Percentiles rank a stretch among this genome's conserved stretches.
Evolutionary conservation across 2,888 invertebrate genomes (phyloP).

Genomic region (Acrocyrtus sp.): DNA sequence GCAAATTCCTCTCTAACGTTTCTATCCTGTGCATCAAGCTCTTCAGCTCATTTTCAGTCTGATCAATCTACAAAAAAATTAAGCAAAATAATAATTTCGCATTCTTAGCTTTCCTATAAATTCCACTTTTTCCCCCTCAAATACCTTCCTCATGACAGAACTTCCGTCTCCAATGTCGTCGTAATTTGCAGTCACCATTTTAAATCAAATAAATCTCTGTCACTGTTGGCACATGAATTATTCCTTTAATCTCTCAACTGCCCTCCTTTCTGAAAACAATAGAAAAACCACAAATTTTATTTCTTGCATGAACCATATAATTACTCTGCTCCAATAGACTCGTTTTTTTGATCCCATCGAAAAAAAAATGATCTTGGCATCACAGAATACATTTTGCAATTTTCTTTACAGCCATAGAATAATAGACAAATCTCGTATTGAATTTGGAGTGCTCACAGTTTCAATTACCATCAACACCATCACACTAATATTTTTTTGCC

Average conservation of each 20-base stretch:
- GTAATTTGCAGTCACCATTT: background rate
- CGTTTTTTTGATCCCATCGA: too few relatives aligned
- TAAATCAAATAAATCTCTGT: too few relatives aligned
- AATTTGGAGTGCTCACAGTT: too few relatives aligned
- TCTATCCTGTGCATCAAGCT: conserved; percentile 46
- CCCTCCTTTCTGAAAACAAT: background rate
- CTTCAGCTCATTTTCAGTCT: conserved; percentile 49
- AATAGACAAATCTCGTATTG: background rate
- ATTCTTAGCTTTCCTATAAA: background rate
- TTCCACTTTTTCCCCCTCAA: too few relatives aligned
- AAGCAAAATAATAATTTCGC: background rate
- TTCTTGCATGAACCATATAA: background rate
- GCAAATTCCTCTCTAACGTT: conserved; percentile 46
- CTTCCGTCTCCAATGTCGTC: background rate
- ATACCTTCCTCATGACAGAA: conserved; percentile 39
- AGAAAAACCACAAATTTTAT: background rate
- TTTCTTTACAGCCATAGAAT: background rate
- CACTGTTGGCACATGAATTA: background rate
- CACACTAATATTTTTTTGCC: background rate
- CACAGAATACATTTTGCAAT: background rate
- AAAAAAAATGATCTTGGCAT: background rate
- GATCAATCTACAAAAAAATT: conserved; percentile 44
- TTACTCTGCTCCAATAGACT: background rate
- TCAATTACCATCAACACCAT: too few relatives aligned
- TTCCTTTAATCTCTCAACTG: too few relatives aligned